Conservation (phyloP, 1,140 invertebrate species). For the Chrysopa pallens region DNA sequence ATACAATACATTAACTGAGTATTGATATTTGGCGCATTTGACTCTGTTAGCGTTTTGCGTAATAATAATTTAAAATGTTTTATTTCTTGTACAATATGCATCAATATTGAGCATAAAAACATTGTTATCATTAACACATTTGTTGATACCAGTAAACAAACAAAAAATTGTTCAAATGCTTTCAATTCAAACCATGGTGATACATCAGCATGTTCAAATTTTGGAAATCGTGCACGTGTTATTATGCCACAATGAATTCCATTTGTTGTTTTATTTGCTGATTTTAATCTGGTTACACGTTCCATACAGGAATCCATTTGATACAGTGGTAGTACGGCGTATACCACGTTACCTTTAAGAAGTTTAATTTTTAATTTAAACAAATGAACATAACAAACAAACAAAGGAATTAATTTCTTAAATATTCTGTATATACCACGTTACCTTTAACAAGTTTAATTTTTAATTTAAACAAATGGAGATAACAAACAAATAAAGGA, state of each 20-base stretch:
- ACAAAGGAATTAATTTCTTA: too few species aligned
- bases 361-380: too few species aligned
- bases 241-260: conserved; percentile 1
- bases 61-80: neutral
- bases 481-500: too few species aligned
- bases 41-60: neutral
- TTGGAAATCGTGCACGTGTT: neutral
- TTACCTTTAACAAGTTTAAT: too few species aligned
- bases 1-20: neutral
- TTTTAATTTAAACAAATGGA: too few species aligned
- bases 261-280: neutral
- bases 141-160: neutral
- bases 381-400: too few species aligned
- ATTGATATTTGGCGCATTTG: neutral
- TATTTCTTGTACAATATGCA: conserved; percentile 1
- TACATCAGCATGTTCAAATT: neutral
- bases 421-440: too few species aligned
- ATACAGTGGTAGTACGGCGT: neutral
- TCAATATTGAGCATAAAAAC: neutral
- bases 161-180: neutral
- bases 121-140: neutral
- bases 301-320: neutral
- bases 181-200: neutral
- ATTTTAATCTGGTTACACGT: neutral
- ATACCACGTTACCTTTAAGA: neutral